Percentiles rank a stretch among this genome's conserved stretches.
phyloP scores from a whole-genome alignment of 2,888 invertebrate species.

The Pachliopta kotzebuea region DNA sequence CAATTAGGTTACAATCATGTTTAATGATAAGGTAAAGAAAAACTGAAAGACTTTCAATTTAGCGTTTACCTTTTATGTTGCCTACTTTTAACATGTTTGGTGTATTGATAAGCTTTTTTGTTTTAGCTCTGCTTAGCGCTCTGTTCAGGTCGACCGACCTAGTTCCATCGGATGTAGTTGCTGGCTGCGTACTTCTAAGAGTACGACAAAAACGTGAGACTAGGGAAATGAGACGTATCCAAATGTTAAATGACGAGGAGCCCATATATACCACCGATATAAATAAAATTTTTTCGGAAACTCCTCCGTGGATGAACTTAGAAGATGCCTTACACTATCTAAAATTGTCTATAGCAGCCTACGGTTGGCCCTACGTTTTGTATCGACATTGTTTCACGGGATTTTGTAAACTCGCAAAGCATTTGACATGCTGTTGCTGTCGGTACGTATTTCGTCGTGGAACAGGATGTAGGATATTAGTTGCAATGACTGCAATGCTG shows the following conservation, averaged over 20 bases:
- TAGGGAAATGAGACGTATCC: conserved; percentile 85
- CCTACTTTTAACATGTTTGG: background rate
- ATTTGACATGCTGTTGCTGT: conserved; percentile 88
- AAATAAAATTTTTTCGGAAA: conserved; percentile 81
- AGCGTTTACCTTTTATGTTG: conserved; percentile 1
- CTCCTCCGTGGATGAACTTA: conserved; percentile 90
- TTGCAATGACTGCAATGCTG: too few species aligned
- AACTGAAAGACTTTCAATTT: background rate
- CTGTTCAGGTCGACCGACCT: conserved; percentile 92
- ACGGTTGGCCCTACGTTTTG: conserved; percentile 93
- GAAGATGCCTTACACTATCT: conserved; percentile 88
- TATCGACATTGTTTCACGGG: conserved; percentile 89
- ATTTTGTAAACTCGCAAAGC: conserved; percentile 84
- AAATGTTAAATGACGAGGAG: conserved; percentile 82
- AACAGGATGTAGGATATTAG: background rate
- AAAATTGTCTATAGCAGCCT: conserved; percentile 89
- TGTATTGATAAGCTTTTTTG: conserved; percentile 15
- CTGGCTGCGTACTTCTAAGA: conserved; percentile 91
- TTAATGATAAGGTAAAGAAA: conserved; percentile 13
- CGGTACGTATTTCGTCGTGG: conserved; percentile 64
- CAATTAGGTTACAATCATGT: conserved; percentile 14
- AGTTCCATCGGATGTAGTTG: conserved; percentile 93
- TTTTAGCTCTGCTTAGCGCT: conserved; percentile 85
- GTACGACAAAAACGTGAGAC: conserved; percentile 88
- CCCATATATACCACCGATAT: conserved; percentile 84